Conservation (phyloP, 2,797 vertebrate species). For the Notamacropus eugenii region DNA sequence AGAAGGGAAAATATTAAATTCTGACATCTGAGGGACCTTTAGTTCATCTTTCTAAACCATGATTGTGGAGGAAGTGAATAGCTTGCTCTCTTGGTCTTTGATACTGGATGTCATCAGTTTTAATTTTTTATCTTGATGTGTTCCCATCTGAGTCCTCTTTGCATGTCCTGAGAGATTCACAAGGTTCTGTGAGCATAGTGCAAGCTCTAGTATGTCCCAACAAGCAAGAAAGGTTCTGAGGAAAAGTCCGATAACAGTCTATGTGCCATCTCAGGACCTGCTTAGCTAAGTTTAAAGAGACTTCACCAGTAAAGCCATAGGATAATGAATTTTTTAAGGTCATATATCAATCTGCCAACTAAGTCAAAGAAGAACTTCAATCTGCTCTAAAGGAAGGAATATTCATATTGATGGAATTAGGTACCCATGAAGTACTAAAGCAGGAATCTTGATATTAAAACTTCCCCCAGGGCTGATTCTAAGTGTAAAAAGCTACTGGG, state of each 20-base stretch:
- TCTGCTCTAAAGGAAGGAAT: neutral
- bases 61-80: neutral
- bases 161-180: neutral
- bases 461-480: conserved; percentile 17
- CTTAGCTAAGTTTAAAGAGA: neutral
- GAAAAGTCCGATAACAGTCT: neutral
- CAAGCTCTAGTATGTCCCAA: neutral
- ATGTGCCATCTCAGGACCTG: neutral
- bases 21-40: neutral
- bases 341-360: neutral
- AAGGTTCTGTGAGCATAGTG: neutral
- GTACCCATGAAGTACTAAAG: neutral
- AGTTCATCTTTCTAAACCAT: conserved; percentile 33
- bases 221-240: neutral
- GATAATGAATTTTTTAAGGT: neutral
- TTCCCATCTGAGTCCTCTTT: neutral
- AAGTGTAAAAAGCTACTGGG: neutral
- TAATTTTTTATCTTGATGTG: neutral
- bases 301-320: neutral
- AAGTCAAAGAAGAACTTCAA: neutral
- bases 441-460: neutral
- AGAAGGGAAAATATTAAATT: conserved; percentile 22
- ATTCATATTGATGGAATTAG: neutral
- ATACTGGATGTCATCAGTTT: neutral
- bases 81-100: conserved; percentile 14